These are phyloP conservation scores for Orientallactaga bullata DNA, from an alignment of 2,113 vertebrate species.

Conservation along the genomic window DNA sequence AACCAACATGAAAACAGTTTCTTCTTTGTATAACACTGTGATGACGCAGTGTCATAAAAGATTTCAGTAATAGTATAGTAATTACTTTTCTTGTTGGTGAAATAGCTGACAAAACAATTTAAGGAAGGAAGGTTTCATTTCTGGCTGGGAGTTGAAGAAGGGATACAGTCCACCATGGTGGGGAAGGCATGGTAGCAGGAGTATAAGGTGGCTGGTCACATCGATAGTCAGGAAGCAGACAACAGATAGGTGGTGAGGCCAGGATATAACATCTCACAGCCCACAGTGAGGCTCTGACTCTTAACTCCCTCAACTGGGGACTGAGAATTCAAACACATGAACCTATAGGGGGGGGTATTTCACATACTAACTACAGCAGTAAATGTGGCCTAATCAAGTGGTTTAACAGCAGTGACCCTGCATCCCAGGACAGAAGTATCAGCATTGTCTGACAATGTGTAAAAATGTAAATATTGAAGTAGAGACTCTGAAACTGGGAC, in stretches of 20 bases:
- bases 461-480: slow-evolving; percentile 34
- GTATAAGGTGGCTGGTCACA: not conserved
- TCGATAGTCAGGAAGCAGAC: not conserved
- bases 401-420: not conserved
- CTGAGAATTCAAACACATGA: not conserved
- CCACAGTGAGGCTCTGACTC: not conserved
- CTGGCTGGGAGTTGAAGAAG: no score
- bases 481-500: not conserved
- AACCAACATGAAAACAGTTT: slow-evolving; percentile 10
- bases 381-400: not conserved
- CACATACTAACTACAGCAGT: not conserved
- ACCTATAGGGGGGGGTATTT: not conserved
- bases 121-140: no score
- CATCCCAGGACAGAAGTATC: not conserved
- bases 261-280: not conserved
- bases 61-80: not conserved
- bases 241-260: not conserved
- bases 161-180: not conserved
- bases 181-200: not conserved
- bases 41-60: not conserved
- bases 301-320: not conserved
- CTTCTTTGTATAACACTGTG: not conserved
- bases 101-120: not conserved
- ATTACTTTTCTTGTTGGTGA: not conserved
- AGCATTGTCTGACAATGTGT: not conserved